A percentile compares a stretch with the other conserved stretches of the same genome.
Conservation (phyloP, 92 coral and sea anemone genomes). For the Umimayanthus kanabou region DNA sequence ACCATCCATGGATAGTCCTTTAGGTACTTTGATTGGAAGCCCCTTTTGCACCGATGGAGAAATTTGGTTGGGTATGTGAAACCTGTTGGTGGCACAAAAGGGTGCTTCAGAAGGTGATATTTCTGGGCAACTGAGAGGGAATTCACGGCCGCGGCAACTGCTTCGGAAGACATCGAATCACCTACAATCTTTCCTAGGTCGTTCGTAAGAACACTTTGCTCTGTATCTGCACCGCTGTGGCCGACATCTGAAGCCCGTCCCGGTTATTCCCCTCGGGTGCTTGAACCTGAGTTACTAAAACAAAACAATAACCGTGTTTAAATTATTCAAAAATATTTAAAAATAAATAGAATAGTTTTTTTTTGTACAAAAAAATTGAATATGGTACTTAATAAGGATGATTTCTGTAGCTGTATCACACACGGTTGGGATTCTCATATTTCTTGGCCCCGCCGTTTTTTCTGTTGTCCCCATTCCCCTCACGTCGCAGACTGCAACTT, state of each 20-base stretch:
- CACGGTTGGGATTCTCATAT: not conserved
- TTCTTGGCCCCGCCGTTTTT: not conserved
- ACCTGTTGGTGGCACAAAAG: constrained; percentile 19
- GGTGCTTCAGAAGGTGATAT: constrained; percentile 24
- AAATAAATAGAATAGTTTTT: not conserved
- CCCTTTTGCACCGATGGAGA: constrained; percentile 24
- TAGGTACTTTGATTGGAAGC: constrained; percentile 36
- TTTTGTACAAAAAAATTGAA: not conserved
- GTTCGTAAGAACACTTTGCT: not conserved
- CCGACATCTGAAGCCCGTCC: not conserved
- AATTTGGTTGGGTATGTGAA: constrained; percentile 12
- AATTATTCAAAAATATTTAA: no score
- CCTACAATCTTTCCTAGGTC: constrained; percentile 36
- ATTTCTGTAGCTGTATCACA: not conserved
- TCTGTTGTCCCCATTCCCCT: not conserved
- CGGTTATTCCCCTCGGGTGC: not conserved
- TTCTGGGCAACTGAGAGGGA: constrained; percentile 30
- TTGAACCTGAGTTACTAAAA: not conserved
- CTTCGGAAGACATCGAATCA: constrained; percentile 35
- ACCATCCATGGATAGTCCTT: constrained; percentile 38
- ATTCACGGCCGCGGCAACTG: constrained; percentile 33
- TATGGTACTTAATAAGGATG: not conserved
- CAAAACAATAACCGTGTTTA: not conserved
- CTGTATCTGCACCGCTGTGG: not conserved
- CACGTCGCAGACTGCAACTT: not conserved